Percentiles rank a stretch among this genome's conserved stretches.
Conservation (phyloP, 2,888 invertebrate species). For the Argyra leucocephala region DNA sequence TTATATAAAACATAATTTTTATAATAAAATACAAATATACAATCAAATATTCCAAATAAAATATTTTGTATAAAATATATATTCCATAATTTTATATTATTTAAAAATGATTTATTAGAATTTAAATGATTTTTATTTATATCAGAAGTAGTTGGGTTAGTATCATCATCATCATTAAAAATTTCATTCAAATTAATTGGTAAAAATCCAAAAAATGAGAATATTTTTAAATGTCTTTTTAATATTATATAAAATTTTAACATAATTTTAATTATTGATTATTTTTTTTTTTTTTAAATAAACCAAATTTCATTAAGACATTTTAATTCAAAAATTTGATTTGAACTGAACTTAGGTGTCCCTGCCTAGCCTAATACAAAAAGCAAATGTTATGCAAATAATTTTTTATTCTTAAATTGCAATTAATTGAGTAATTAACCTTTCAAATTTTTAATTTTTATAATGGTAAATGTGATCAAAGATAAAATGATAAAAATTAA, state of each 20-base stretch:
- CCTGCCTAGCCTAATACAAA: too few species aligned
- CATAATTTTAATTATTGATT: neutral
- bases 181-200: neutral
- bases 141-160: neutral
- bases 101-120: too few species aligned
- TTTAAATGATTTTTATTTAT: neutral
- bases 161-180: neutral
- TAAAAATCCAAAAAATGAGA: neutral
- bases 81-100: neutral
- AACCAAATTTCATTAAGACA: neutral
- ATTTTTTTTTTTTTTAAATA: too few species aligned
- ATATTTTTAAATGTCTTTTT: neutral
- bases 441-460: too few species aligned
- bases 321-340: neutral
- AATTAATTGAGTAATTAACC: too few species aligned
- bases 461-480: too few species aligned
- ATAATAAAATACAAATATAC: neutral
- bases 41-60: neutral
- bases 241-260: neutral
- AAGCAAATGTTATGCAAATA: too few species aligned
- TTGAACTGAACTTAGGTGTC: too few species aligned
- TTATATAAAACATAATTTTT: neutral
- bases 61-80: neutral
- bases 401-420: too few species aligned
- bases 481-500: too few species aligned